Evolutionary conservation across 2,888 invertebrate genomes (phyloP).

Genomic region (Sceliomorpha sp.): DNA sequence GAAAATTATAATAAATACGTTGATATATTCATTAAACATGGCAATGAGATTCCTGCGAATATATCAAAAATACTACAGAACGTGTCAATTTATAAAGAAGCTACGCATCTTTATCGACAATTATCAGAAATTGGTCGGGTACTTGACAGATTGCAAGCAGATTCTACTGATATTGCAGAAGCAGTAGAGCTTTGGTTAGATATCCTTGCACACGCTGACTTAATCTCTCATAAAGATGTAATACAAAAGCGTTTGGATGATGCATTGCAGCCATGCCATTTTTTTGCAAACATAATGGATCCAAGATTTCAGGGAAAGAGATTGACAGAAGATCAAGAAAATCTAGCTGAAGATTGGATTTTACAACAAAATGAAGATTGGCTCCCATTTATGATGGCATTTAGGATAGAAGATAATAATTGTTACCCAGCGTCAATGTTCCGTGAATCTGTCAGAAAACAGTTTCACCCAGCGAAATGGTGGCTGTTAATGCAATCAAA

Average conservation of each 20-base stretch:
- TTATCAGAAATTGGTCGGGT: slow-evolving; percentile 3
- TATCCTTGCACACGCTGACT: slow-evolving; percentile 6
- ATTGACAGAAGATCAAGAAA: slow-evolving; percentile 11
- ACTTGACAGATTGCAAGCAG: slow-evolving; percentile 12
- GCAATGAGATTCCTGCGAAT: slow-evolving; percentile 4
- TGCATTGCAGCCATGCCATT: slow-evolving; percentile 13
- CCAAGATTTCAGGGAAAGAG: slow-evolving; percentile 5
- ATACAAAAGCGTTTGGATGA: slow-evolving; percentile 17
- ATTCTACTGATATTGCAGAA: slow-evolving; percentile 16
- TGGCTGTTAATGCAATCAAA: slow-evolving; percentile 4
- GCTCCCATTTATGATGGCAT: slow-evolving; percentile 7
- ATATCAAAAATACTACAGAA: slow-evolving; percentile 18
- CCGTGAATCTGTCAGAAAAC: neutral
- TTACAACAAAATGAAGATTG: slow-evolving; percentile 11
- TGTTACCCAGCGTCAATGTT: slow-evolving; percentile 2
- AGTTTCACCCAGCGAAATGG: slow-evolving; percentile 2
- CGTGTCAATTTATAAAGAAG: slow-evolving; percentile 18
- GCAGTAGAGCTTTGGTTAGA: slow-evolving; percentile 26
- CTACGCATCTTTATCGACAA: slow-evolving; percentile 14
- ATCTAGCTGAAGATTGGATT: slow-evolving; percentile 15
- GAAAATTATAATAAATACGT: slow-evolving; percentile 22
- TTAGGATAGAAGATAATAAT: slow-evolving; percentile 18
- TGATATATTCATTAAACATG: slow-evolving; percentile 4
- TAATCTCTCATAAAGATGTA: neutral
- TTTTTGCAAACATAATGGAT: slow-evolving; percentile 17